Evolutionary conservation across 30 jellyfish, hydroid and myxozoan genomes (phyloP).

Genomic region (Mastigias papua): DNA sequence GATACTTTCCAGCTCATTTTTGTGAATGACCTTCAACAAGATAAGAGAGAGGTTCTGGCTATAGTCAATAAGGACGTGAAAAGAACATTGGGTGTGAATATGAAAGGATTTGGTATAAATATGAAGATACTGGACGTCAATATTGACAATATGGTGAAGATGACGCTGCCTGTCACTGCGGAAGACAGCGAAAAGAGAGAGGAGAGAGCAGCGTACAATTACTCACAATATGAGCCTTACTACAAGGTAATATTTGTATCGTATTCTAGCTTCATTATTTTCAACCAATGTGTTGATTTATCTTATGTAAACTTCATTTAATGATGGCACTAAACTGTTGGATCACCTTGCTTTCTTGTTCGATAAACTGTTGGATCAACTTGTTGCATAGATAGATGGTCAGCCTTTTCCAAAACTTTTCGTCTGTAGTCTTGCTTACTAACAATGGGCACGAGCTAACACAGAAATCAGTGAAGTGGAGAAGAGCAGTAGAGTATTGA

Average conservation of each 20-base stretch:
- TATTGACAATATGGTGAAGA: not conserved
- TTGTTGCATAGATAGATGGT: no score
- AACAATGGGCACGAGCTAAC: no score
- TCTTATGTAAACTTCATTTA: no score
- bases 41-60: not conserved
- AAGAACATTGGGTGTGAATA: not conserved
- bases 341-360: no score
- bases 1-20: not conserved
- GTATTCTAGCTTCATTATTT: no score
- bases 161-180: not conserved
- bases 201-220: not conserved
- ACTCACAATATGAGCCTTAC: constrained; percentile 19
- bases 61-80: not conserved
- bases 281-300: not conserved
- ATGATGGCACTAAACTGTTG: no score
- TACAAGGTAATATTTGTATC: not conserved
- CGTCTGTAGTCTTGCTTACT: no score
- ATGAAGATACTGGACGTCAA: not conserved
- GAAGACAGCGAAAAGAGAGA: not conserved
- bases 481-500: no score
- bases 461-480: no score
- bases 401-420: no score
- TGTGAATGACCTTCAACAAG: not conserved
- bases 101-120: not conserved
- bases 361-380: no score